Evolutionary conservation across 2,797 vertebrate genomes (phyloP), one percentile per base, ranked within the genome.

Genomic region (Micrastur ruficollis): DNA sequence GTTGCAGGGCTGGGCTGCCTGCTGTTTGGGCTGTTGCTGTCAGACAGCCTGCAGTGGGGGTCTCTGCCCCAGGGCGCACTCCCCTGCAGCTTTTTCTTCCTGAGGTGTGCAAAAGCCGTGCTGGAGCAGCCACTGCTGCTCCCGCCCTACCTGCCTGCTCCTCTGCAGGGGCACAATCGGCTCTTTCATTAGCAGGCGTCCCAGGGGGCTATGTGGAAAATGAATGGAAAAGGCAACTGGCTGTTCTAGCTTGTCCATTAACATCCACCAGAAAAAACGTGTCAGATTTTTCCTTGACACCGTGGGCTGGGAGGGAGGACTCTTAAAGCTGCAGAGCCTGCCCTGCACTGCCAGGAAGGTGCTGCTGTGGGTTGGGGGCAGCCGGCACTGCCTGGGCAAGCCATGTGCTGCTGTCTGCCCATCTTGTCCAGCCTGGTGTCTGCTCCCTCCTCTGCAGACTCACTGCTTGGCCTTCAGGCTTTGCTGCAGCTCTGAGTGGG

Each of bases 161-260:
- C 53, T 67, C 74, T 12, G 38, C 14, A 5, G 86, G 42, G 89
- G 78, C 76, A 94, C 90, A 93, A 79, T 96, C 55, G 3, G 29
- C 72, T 72, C 92, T 98, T 98, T 96, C 96, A 94, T 95, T 94
- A 49, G 29, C 70, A n/a, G 31, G 31, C 12, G 12, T 94, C 92
- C 79, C 86, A 20, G 90, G 90, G 88, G 68, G 84, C 86, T 46
- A 65, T 89, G 91, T 97, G 94, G 90, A 97, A 91, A 94, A 85
- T 92, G 92, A 96, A 79, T 95, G 93, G 96, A 96, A 97, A 97
- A 95, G 93, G 93, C 95, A 97, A 95, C 90, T 95, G 95, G 90
- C 95, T 97, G 80, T 97, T 96, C 44, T 70, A 93, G 71, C 62
- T 65, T 18, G 50, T 79, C 44, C 1, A 14, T 94, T 96, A 94